Conservation (phyloP, 1,140 invertebrate genomes). For the Bathynomus jamesi region DNA sequence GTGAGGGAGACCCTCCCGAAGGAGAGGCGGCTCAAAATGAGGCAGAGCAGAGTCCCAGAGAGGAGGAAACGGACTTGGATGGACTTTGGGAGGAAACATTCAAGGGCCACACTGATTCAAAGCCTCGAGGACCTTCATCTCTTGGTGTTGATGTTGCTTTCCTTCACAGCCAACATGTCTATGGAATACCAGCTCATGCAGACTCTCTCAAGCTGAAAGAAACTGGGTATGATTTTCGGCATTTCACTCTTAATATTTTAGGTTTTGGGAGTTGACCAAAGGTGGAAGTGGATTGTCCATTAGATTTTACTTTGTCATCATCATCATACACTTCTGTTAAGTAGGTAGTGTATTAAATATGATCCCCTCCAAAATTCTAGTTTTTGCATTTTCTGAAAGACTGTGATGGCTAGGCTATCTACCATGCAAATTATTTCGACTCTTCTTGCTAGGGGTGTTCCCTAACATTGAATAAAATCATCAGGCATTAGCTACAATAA, state of each 20-base stretch:
- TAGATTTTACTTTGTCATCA: too few relatives aligned
- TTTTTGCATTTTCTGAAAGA: background rate
- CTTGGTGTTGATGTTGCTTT: conserved; percentile 92
- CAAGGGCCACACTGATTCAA: conserved; percentile 84
- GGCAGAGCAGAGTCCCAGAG: conserved; percentile 35
- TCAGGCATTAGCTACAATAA: too few relatives aligned
- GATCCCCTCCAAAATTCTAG: too few relatives aligned
- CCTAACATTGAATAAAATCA: background rate
- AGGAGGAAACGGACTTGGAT: conserved; percentile 57
- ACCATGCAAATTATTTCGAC: background rate
- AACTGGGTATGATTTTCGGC: conserved; percentile 56
- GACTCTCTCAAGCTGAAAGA: conserved; percentile 78
- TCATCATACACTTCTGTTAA: too few relatives aligned
- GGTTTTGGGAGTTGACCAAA: background rate
- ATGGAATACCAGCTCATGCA: conserved; percentile 96
- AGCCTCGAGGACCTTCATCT: conserved; percentile 87
- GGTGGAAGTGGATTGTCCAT: background rate
- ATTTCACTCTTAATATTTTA: background rate
- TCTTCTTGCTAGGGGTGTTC: background rate
- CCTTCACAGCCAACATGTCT: conserved; percentile 79
- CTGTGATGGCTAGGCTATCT: background rate
- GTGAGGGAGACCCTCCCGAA: conserved; percentile 25
- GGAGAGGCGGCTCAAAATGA: conserved; percentile 38
- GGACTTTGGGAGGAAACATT: conserved; percentile 96
- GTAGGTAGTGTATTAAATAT: too few relatives aligned